phyloP scores from a whole-genome alignment of 2,888 invertebrate genomes.

The Ommatoiulus sabulosus region DNA sequence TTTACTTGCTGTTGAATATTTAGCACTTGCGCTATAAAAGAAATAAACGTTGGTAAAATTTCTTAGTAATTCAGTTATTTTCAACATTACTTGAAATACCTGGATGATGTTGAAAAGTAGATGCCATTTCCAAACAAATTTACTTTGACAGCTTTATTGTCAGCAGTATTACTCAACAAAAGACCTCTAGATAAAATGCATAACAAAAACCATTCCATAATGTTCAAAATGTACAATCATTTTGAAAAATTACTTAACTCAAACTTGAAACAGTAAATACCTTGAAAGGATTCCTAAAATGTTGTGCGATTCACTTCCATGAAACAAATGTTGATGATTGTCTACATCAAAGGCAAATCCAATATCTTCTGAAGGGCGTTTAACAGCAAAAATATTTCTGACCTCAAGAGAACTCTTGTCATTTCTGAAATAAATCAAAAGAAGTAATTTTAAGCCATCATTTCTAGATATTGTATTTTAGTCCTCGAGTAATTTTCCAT shows the following conservation, averaged over 20 bases:
- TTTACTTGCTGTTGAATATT: conserved; percentile 47
- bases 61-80: not conserved
- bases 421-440: not conserved
- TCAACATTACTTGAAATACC: conserved; percentile 27
- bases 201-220: conserved; percentile 32
- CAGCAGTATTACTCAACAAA: not conserved
- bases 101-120: conserved; percentile 54
- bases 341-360: not conserved
- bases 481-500: too few relatives aligned
- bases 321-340: conserved; percentile 54
- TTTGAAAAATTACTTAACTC: not conserved
- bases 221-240: not conserved
- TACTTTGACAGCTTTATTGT: not conserved
- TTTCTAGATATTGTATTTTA: too few relatives aligned
- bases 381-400: conserved; percentile 50
- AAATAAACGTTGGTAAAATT: not conserved
- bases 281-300: conserved; percentile 57
- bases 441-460: not conserved
- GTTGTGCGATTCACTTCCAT: conserved; percentile 40
- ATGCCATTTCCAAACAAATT: conserved; percentile 51
- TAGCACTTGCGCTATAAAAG: conserved; percentile 49
- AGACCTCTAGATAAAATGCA: conserved; percentile 41
- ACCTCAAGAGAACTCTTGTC: not conserved
- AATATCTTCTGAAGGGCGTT: conserved; percentile 51
- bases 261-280: not conserved